Evolutionary conservation across 1,140 invertebrate genomes (phyloP).

Genomic region (Ridgeia piscesae): DNA sequence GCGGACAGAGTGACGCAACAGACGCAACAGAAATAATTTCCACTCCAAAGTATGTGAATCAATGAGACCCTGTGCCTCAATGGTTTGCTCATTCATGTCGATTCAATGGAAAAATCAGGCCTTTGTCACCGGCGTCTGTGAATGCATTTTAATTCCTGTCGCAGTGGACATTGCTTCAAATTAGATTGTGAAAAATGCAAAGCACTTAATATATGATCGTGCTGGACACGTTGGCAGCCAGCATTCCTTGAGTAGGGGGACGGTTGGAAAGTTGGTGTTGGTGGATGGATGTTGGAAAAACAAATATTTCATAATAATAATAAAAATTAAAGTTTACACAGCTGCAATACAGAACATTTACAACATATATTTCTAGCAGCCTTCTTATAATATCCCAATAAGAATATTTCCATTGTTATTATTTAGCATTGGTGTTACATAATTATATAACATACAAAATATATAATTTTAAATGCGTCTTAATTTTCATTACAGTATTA

Average conservation of each 20-base stretch:
- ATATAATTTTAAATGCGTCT: too few species aligned
- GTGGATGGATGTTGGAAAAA: not conserved
- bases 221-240: not conserved
- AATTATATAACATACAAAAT: too few species aligned
- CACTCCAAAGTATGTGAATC: not conserved
- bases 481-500: too few species aligned
- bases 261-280: not conserved
- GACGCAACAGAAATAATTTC: not conserved
- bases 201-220: not conserved
- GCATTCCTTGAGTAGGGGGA: not conserved
- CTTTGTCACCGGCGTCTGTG: not conserved
- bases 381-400: too few species aligned
- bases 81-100: not conserved
- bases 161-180: not conserved
- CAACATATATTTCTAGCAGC: too few species aligned
- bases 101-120: not conserved
- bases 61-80: not conserved
- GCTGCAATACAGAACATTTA: not conserved
- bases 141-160: not conserved
- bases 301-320: not conserved
- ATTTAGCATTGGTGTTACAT: too few species aligned
- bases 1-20: not conserved
- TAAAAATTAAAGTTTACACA: too few species aligned
- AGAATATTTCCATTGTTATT: too few species aligned
- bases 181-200: slow-evolving; percentile 6